Conservation (phyloP, 1,140 invertebrate species). For the Drosophila equinoxialis region DNA sequence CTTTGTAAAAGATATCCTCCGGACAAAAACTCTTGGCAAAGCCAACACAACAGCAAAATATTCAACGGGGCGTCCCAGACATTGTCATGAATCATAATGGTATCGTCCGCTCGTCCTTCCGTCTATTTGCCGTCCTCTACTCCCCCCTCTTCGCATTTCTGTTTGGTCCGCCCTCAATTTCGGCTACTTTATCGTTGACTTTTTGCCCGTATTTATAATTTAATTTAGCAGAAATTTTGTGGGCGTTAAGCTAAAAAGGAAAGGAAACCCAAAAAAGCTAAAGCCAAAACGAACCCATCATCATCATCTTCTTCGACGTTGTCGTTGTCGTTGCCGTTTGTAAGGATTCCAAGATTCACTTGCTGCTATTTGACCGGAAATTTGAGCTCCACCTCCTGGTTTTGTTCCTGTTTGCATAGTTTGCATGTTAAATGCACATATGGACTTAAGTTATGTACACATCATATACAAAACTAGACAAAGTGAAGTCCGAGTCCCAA, state of each 20-base stretch:
- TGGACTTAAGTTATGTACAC: slow-evolving; percentile 67
- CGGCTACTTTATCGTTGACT: slow-evolving; percentile 66
- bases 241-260: slow-evolving; percentile 66
- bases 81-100: slow-evolving; percentile 76
- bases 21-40: slow-evolving; percentile 20
- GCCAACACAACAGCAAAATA: slow-evolving; percentile 41
- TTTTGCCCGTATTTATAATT: slow-evolving; percentile 79
- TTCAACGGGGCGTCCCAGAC: slow-evolving; percentile 44
- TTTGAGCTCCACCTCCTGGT: slow-evolving; percentile 52
- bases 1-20: slow-evolving; percentile 59
- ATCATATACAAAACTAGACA: slow-evolving; percentile 59
- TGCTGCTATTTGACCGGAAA: slow-evolving; percentile 68
- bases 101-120: slow-evolving; percentile 36
- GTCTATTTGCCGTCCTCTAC: not conserved
- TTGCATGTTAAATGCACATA: slow-evolving; percentile 81
- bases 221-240: slow-evolving; percentile 82
- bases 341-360: slow-evolving; percentile 78
- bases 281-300: slow-evolving; percentile 16
- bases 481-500: slow-evolving; percentile 16
- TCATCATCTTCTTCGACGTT: not conserved
- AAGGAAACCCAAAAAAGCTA: slow-evolving; percentile 47
- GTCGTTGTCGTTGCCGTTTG: slow-evolving; percentile 20
- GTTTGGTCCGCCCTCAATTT: slow-evolving; percentile 23
- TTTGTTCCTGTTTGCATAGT: slow-evolving; percentile 30
- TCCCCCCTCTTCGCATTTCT: not conserved